Conservation (phyloP, 2,113 vertebrate genomes). For the Heterochromis multidens region DNA sequence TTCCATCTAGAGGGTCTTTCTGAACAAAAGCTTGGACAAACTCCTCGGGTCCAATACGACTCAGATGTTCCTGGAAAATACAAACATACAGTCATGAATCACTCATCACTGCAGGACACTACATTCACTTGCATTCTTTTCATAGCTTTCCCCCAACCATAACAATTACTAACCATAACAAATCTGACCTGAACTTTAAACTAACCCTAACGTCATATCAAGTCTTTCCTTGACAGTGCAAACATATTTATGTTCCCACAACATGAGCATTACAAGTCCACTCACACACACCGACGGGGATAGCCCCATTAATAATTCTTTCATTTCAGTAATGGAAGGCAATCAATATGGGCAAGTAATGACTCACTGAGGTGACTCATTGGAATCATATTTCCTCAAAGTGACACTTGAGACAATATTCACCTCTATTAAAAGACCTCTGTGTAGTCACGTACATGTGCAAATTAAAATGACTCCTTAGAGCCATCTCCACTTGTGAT, state of each 20-base stretch:
- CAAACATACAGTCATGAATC: background rate
- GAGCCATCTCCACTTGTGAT: background rate
- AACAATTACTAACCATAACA: background rate
- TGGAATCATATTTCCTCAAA: conserved; percentile 49
- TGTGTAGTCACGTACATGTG: background rate
- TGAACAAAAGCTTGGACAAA: conserved; percentile 94
- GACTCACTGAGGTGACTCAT: conserved; percentile 55
- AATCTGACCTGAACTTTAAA: background rate
- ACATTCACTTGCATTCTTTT: background rate
- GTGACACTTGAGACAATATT: conserved; percentile 28
- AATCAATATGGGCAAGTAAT: conserved; percentile 62
- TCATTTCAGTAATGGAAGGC: conserved; percentile 64
- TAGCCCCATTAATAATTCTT: conserved; percentile 44
- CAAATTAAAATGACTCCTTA: conserved; percentile 34
- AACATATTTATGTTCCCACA: background rate
- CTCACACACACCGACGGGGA: background rate
- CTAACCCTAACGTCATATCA: background rate
- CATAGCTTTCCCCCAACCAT: background rate
- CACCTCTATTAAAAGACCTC: conserved; percentile 40
- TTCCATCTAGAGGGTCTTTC: conserved; percentile 89
- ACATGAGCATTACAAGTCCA: background rate
- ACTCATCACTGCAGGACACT: background rate
- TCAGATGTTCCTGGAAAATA: conserved; percentile 85
- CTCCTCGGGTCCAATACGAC: conserved; percentile 93
- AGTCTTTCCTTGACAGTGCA: background rate